Evolutionary conservation across 2,113 vertebrate species (phyloP).

Genomic region (Ginglymostoma cirratum): DNA sequence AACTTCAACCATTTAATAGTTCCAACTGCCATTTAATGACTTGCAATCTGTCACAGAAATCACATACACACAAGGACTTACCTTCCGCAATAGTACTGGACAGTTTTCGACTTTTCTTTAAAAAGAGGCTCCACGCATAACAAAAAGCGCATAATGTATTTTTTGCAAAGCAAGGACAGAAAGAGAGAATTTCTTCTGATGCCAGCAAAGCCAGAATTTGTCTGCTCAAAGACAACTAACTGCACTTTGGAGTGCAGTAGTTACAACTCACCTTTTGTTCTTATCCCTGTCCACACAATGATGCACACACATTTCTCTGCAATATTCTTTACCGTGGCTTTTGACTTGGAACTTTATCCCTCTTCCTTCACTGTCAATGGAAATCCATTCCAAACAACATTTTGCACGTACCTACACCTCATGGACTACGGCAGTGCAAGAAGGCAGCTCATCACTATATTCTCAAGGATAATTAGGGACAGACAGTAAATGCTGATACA

Average conservation of each 20-base stretch:
- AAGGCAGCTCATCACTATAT: no score
- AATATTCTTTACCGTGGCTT: not conserved
- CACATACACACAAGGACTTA: not conserved
- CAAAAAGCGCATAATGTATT: not conserved
- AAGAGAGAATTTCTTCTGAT: not conserved
- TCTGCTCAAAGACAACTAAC: not conserved
- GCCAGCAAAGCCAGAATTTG: not conserved
- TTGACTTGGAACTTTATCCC: no score
- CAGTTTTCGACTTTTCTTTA: not conserved
- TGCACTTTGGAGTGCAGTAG: not conserved
- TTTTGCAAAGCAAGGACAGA: not conserved
- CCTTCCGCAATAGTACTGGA: not conserved
- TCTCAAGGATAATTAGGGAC: no score
- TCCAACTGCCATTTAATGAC: not conserved
- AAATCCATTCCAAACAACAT: no score
- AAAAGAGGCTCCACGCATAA: not conserved
- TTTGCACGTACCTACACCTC: no score
- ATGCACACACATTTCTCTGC: not conserved
- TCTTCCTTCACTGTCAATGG: no score
- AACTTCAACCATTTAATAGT: not conserved
- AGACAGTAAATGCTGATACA: no score
- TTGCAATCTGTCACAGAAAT: not conserved
- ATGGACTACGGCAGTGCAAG: no score
- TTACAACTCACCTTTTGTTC: not conserved
- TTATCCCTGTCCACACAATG: not conserved